These are phyloP conservation scores for Hirtodrosophila trivittata DNA, from an alignment of 2,888 invertebrate species.

Conservation along the genomic window DNA sequence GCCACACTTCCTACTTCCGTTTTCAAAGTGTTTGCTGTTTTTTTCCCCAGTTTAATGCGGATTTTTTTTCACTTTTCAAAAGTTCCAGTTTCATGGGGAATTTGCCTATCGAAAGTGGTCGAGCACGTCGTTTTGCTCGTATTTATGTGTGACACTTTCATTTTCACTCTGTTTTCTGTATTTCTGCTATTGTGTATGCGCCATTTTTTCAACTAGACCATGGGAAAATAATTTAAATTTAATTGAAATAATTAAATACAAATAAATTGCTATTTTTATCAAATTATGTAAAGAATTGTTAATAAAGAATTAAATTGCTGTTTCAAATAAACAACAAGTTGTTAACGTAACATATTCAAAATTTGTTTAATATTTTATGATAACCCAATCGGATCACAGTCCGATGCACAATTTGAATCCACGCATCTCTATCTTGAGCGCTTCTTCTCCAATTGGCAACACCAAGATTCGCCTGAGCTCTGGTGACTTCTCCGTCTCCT, in stretches of 20 bases:
- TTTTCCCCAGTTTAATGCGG: slow-evolving; percentile 13
- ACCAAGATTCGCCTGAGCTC: too few species aligned
- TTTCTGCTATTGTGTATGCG: not conserved
- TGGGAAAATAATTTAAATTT: slow-evolving; percentile 2
- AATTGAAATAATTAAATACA: slow-evolving; percentile 15
- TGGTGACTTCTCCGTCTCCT: too few species aligned
- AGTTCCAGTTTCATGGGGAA: slow-evolving; percentile 18
- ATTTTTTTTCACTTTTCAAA: slow-evolving; percentile 19
- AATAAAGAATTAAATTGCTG: too few species aligned
- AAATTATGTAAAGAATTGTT: not conserved
- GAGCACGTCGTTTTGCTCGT: slow-evolving; percentile 31
- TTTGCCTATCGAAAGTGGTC: slow-evolving; percentile 66
- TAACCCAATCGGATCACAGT: too few species aligned
- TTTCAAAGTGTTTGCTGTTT: slow-evolving; percentile 39
- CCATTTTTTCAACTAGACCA: not conserved
- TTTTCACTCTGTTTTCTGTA: slow-evolving; percentile 42
- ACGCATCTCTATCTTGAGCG: too few species aligned
- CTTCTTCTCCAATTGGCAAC: too few species aligned
- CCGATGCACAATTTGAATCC: too few species aligned
- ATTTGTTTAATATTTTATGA: too few species aligned
- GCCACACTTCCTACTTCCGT: slow-evolving; percentile 69
- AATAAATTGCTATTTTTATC: not conserved
- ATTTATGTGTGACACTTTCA: slow-evolving; percentile 59
- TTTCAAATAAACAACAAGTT: too few species aligned
- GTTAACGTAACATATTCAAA: too few species aligned